A percentile compares a stretch with the other conserved stretches of the same genome.
Conservation (phyloP, 2,113 vertebrate genomes). For the Nothoprocta perdicaria region DNA sequence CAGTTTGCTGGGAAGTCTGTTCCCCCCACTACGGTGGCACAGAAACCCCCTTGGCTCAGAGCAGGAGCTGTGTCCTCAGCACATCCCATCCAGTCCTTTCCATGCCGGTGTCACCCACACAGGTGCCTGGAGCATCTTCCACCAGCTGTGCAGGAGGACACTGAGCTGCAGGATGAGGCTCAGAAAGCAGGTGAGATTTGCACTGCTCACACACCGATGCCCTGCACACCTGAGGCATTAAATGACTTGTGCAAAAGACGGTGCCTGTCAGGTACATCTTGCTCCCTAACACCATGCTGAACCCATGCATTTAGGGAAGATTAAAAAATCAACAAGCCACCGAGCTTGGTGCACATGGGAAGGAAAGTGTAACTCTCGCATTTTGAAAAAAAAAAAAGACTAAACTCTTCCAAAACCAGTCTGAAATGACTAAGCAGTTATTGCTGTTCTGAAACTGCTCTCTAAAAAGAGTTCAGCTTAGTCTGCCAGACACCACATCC, state of each 20-base stretch:
- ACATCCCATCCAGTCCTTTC: neutral
- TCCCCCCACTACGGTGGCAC: neutral
- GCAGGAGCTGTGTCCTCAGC: neutral
- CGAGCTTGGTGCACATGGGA: neutral
- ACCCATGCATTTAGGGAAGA: neutral
- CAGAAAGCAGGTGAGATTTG: neutral
- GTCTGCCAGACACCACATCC: neutral
- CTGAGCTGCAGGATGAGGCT: neutral
- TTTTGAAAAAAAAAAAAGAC: neutral
- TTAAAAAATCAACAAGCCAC: neutral
- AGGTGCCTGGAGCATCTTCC: accelerated
- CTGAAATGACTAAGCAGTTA: conserved; percentile 37
- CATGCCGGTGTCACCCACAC: neutral
- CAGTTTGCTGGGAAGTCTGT: conserved; percentile 18
- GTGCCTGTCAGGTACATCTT: accelerated
- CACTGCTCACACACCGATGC: neutral
- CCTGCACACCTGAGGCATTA: neutral
- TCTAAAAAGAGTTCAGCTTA: neutral
- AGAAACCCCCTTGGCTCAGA: neutral
- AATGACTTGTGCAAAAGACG: neutral
- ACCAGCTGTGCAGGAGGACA: neutral
- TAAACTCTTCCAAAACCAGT: neutral
- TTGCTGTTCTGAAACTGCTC: neutral
- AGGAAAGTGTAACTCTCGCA: neutral
- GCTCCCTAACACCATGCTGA: neutral